Evolutionary conservation across 2,797 vertebrate genomes (phyloP).

Genomic region (Chaetophractus vellerosus): DNA sequence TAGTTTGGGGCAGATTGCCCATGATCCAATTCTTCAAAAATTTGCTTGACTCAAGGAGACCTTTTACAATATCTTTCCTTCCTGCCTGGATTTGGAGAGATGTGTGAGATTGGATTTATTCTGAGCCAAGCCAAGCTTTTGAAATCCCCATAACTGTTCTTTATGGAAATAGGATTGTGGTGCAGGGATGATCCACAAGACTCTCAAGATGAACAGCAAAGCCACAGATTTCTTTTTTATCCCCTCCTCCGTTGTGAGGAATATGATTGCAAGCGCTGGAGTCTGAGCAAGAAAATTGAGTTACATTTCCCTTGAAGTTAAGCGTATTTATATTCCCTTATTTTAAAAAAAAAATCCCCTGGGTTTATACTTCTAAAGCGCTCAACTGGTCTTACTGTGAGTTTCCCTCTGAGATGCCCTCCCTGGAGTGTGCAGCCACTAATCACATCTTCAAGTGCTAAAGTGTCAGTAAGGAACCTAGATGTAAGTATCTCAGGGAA

Average conservation of each 20-base stretch:
- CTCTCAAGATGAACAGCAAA: constrained; percentile 2
- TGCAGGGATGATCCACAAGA: not conserved
- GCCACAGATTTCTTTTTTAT: not conserved
- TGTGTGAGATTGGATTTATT: not conserved
- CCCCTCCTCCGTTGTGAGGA: not conserved
- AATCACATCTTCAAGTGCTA: not conserved
- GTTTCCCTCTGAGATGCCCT: constrained; percentile 17
- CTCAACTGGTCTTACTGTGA: not conserved
- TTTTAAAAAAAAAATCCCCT: not conserved
- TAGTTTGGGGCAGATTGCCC: not conserved
- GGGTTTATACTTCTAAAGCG: not conserved
- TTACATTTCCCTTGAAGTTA: constrained; percentile 15
- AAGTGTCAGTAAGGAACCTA: not conserved
- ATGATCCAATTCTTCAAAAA: constrained; percentile 13
- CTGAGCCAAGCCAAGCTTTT: constrained; percentile 2
- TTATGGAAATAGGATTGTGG: not conserved
- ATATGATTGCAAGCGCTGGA: not conserved
- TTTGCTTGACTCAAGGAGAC: not conserved
- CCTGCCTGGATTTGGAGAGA: not conserved
- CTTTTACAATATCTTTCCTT: not conserved
- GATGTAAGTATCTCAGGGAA: not conserved
- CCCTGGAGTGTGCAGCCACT: not conserved
- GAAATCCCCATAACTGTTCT: not conserved
- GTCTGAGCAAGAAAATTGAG: not conserved
- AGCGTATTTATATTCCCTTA: constrained; percentile 14